Percentiles rank a stretch among this genome's conserved stretches.
Evolutionary conservation across 2,113 vertebrate species (phyloP).

Genomic region (Maccullochella peelii): DNA sequence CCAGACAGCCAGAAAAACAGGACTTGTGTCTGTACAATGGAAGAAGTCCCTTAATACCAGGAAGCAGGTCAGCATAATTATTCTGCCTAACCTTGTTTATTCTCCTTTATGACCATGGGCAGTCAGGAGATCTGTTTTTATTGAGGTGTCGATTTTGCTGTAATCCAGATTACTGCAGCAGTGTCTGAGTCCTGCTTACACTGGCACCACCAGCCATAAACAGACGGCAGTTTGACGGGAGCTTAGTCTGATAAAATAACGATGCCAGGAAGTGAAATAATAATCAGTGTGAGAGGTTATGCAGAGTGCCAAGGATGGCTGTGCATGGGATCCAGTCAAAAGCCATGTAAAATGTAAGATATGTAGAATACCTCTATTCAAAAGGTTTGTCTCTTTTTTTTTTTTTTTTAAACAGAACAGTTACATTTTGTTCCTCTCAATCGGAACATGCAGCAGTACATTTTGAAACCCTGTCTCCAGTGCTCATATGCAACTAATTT

Average conservation of each 20-base stretch:
- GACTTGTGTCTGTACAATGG: conserved; percentile 49
- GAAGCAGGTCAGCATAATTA: conserved; percentile 73
- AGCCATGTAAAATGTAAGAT: background rate
- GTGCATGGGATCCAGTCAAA: conserved; percentile 26
- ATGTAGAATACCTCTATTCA: background rate
- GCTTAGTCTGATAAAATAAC: conserved; percentile 64
- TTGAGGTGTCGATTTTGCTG: conserved; percentile 68
- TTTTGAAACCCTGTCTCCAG: background rate
- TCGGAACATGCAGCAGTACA: background rate
- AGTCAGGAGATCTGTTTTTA: conserved; percentile 77
- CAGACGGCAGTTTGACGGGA: conserved; percentile 61
- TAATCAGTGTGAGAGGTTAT: conserved; percentile 66
- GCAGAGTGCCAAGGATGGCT: conserved; percentile 39
- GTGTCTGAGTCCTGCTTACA: conserved; percentile 68
- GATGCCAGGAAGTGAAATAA: conserved; percentile 68
- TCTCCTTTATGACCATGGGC: conserved; percentile 70
- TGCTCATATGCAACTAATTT: background rate
- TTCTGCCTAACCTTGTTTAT: conserved; percentile 77
- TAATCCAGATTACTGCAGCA: conserved; percentile 71
- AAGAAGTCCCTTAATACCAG: conserved; percentile 71
- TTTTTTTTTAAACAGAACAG: background rate
- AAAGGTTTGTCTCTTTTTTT: background rate
- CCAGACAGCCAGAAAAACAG: conserved; percentile 14
- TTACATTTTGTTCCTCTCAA: background rate
- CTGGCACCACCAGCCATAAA: conserved; percentile 74